Conservation (phyloP, 2,888 invertebrate genomes). For the Tetropium fuscum region DNA sequence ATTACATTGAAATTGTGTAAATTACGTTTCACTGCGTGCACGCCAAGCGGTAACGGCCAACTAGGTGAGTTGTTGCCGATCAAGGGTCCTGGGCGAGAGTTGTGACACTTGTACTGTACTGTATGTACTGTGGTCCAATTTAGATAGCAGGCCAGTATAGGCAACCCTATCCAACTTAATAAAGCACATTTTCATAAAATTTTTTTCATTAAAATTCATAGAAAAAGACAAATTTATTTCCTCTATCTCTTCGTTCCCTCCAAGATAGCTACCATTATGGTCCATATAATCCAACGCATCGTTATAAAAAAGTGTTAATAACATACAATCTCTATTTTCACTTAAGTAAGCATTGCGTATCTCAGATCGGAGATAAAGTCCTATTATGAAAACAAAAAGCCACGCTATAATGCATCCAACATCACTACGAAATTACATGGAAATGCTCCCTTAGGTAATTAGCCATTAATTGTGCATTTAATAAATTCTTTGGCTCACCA, state of each 20-base stretch:
- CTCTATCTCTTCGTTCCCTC: neutral
- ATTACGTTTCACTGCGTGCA: too few relatives aligned
- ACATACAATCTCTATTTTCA: slow-evolving; percentile 13
- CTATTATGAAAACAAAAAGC: slow-evolving; percentile 5
- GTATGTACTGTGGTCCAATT: too few relatives aligned
- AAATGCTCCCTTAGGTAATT: slow-evolving; percentile 57
- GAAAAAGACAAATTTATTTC: neutral
- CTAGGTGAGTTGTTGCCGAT: too few relatives aligned
- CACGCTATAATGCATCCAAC: neutral
- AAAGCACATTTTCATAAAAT: neutral
- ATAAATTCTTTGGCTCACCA: slow-evolving; percentile 64
- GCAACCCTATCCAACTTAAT: too few relatives aligned
- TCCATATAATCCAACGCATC: neutral
- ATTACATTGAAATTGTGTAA: too few relatives aligned
- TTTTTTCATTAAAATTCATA: neutral
- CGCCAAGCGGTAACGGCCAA: too few relatives aligned
- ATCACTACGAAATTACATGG: slow-evolving; percentile 33
- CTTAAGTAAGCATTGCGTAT: slow-evolving; percentile 2
- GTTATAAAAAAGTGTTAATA: slow-evolving; percentile 16
- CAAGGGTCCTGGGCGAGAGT: too few relatives aligned
- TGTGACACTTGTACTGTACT: too few relatives aligned
- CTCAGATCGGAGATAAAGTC: slow-evolving; percentile 13
- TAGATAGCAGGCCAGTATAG: too few relatives aligned
- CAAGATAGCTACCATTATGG: neutral
- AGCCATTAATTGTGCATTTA: slow-evolving; percentile 66